phyloP scores from a whole-genome alignment of 2,113 vertebrate genomes.

The Seriola aureovittata region DNA sequence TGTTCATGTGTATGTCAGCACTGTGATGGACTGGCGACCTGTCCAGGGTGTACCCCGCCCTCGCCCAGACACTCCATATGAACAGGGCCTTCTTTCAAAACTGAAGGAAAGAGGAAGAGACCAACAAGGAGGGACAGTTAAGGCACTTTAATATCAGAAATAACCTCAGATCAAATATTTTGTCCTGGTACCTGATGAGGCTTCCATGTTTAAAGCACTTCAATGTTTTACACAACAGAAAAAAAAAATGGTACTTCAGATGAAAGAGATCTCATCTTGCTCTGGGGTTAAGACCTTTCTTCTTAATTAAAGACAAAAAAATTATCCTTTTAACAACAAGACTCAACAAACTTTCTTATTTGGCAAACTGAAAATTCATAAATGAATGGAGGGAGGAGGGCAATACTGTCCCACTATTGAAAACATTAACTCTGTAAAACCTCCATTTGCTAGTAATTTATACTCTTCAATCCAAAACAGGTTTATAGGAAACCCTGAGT shows the following conservation, averaged over 20 bases:
- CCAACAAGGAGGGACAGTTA: conserved; percentile 32
- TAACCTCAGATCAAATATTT: conserved; percentile 82
- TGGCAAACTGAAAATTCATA: neutral
- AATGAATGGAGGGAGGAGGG: no score
- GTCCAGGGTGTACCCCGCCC: no score
- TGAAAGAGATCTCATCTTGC: neutral
- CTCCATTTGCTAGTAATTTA: neutral
- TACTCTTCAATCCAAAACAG: neutral
- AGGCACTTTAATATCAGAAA: conserved; percentile 85
- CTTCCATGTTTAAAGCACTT: conserved; percentile 31
- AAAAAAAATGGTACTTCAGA: neutral
- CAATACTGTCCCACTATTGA: neutral
- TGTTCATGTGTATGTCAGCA: no score
- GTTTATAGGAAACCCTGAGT: neutral
- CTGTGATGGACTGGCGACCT: no score
- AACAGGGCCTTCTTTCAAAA: neutral
- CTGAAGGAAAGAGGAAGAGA: neutral
- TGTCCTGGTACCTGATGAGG: conserved; percentile 19
- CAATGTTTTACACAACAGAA: neutral
- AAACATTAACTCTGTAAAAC: neutral
- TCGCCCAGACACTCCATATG: no score
- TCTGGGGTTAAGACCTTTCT: neutral
- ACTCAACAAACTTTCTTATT: neutral
- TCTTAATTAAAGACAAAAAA: neutral
- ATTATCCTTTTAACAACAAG: no score